phyloP scores from a whole-genome alignment of 1,140 invertebrate species.

The Prorops nasuta region DNA sequence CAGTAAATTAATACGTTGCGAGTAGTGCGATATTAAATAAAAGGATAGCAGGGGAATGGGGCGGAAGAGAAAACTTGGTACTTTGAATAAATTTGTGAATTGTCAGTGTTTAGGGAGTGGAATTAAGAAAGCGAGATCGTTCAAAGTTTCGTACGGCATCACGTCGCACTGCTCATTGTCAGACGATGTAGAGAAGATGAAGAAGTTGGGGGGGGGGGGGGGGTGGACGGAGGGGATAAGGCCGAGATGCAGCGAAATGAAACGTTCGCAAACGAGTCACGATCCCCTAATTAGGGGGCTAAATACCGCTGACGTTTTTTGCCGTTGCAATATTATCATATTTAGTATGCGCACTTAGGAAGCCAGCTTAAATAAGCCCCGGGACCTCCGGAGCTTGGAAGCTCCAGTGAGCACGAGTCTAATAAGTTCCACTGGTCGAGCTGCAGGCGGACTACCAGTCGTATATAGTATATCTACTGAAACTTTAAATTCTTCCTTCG shows the following conservation, averaged over 20 bases:
- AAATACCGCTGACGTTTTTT: slow-evolving; percentile 57
- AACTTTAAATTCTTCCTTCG: slow-evolving; percentile 27
- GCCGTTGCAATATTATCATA: slow-evolving; percentile 57
- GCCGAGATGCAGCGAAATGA: slow-evolving; percentile 45
- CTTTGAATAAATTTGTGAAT: too few relatives aligned
- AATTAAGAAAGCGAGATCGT: too few relatives aligned
- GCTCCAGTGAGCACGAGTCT: slow-evolving; percentile 45
- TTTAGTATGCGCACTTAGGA: slow-evolving; percentile 58
- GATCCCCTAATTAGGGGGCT: slow-evolving; percentile 56
- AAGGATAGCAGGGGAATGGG: too few relatives aligned
- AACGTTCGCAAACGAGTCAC: slow-evolving; percentile 56
- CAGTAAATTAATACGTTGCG: too few relatives aligned
- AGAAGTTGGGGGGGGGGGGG: slow-evolving; percentile 16
- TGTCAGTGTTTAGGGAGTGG: too few relatives aligned
- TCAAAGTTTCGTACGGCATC: slow-evolving; percentile 8
- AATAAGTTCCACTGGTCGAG: slow-evolving; percentile 53
- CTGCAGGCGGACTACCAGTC: slow-evolving; percentile 34
- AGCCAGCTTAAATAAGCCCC: slow-evolving; percentile 55
- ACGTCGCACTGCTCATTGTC: slow-evolving; percentile 32
- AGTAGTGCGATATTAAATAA: too few relatives aligned
- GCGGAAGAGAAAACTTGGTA: too few relatives aligned
- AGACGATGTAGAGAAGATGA: slow-evolving; percentile 35
- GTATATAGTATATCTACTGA: slow-evolving; percentile 45
- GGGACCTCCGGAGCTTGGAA: slow-evolving; percentile 40
- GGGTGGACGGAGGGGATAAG: slow-evolving; percentile 11